These are phyloP conservation scores for Apostichopus leukothele DNA, from an alignment of 53 echinoderm and acorn worm species.

Conservation along the genomic window DNA sequence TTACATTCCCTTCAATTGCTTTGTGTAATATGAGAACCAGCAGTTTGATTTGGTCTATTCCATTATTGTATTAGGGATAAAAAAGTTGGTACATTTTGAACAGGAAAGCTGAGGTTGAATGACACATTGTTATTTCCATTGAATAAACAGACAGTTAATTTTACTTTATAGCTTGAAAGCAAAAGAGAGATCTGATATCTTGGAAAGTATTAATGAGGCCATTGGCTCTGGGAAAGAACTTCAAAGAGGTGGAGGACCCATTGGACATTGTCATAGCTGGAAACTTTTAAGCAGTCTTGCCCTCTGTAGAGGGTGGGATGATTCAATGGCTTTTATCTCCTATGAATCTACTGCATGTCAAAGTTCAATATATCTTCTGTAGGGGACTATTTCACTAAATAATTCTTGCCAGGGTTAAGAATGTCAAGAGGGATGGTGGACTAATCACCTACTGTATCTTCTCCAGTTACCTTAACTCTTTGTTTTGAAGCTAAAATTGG, in stretches of 20 bases:
- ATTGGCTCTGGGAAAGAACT: constrained; percentile 15
- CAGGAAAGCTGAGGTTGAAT: constrained; percentile 22
- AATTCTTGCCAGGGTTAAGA: no score
- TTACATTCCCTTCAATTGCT: not conserved
- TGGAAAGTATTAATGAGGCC: constrained; percentile 19
- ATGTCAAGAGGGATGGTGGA: no score
- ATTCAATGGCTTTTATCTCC: not conserved
- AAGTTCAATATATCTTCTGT: not conserved
- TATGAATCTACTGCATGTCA: not conserved
- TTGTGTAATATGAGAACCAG: constrained; percentile 3
- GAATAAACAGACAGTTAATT: constrained; percentile 42
- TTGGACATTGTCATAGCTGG: not conserved
- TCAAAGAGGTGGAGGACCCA: constrained; percentile 14
- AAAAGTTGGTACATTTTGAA: not conserved
- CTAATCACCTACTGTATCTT: no score
- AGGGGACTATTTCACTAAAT: not conserved
- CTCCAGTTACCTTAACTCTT: no score
- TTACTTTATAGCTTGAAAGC: constrained; percentile 29
- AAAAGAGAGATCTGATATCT: constrained; percentile 4
- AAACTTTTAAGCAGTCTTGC: not conserved
- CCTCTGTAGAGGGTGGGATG: not conserved
- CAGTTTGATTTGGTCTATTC: not conserved
- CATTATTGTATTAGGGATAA: constrained; percentile 8
- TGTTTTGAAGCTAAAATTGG: no score
- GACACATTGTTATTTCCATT: constrained; percentile 40